These are phyloP conservation scores for Synanthedon tipuliformis DNA, from an alignment of 2,888 invertebrate species.

Conservation along the genomic window DNA sequence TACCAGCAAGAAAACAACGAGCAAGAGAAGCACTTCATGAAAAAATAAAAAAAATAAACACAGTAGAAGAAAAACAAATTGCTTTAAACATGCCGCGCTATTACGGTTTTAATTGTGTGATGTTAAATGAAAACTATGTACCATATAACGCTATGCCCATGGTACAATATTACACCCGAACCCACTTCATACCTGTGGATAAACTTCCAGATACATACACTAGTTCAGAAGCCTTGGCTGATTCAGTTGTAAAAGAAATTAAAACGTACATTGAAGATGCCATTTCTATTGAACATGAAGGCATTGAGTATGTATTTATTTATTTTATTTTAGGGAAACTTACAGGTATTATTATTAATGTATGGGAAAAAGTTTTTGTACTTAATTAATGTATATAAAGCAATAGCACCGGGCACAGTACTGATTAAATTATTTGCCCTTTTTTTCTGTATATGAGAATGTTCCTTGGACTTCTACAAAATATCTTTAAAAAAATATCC, in stretches of 20 bases:
- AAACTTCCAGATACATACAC: constrained; percentile 73
- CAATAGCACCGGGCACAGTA: no score
- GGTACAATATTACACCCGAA: constrained; percentile 82
- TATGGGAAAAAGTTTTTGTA: no score
- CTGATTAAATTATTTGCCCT: no score
- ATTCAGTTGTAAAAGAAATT: constrained; percentile 59
- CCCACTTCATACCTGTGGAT: constrained; percentile 73
- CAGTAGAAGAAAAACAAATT: constrained; percentile 86
- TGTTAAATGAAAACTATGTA: constrained; percentile 69
- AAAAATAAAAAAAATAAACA: constrained; percentile 73
- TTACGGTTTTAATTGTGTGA: constrained; percentile 79
- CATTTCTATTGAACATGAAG: constrained; percentile 71
- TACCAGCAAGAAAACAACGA: constrained; percentile 55
- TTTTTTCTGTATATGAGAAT: no score
- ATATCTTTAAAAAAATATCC: no score
- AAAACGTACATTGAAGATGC: constrained; percentile 73
- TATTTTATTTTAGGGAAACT: no score
- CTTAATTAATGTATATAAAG: no score
- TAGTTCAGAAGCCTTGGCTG: constrained; percentile 51
- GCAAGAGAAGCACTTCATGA: constrained; percentile 60
- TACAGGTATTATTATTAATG: no score
- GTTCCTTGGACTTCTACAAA: no score
- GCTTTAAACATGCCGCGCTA: constrained; percentile 85
- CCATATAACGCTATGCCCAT: constrained; percentile 78
- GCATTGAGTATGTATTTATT: constrained; percentile 58